Conservation (phyloP, 2,113 vertebrate genomes). For the Eurypyga helias region DNA sequence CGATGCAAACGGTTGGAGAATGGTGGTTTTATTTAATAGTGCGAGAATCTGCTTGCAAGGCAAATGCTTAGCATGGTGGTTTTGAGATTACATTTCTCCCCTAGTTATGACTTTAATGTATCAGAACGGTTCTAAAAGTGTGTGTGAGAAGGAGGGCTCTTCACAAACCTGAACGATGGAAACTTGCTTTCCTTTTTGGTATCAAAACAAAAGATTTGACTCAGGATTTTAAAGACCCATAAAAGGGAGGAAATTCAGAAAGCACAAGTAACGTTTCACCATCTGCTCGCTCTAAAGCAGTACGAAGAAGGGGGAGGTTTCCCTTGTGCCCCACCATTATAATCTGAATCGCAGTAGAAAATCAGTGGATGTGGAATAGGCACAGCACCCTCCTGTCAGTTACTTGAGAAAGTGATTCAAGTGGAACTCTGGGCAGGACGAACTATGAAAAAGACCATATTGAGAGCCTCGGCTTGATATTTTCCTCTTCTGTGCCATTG, state of each 20-base stretch:
- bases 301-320: conserved; percentile 27
- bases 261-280: conserved; percentile 68
- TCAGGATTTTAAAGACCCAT: conserved; percentile 17
- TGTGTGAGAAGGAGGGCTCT: not conserved
- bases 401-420: not conserved
- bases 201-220: conserved; percentile 37
- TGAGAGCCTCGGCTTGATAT: not conserved
- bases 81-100: not conserved
- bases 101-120: not conserved
- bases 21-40: not conserved
- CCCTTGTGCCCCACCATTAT: not conserved
- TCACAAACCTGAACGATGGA: conserved; percentile 3
- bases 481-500: conserved; percentile 9
- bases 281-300: conserved; percentile 71
- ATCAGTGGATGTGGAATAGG: conserved; percentile 3
- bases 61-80: not conserved
- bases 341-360: conserved; percentile 33
- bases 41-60: not conserved
- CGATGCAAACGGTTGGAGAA: not conserved
- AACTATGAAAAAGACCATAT: not conserved
- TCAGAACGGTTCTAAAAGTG: not conserved
- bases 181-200: conserved; percentile 24
- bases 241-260: conserved; percentile 50
- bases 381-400: not conserved
- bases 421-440: conserved; percentile 24